Conservation (phyloP, 1,140 invertebrate genomes). For the Varroa destructor region DNA sequence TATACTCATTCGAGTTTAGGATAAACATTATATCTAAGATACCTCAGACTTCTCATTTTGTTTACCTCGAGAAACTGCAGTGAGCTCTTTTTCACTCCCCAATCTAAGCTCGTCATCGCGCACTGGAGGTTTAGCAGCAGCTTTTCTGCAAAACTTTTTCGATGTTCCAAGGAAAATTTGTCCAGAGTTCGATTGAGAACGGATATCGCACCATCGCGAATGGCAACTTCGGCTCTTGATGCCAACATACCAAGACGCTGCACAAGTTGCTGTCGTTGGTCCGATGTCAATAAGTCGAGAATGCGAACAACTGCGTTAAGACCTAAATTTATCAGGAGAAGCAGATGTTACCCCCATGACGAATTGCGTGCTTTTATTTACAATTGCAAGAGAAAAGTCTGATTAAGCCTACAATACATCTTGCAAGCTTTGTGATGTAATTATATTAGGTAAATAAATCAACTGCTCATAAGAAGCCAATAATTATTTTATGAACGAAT, state of each 20-base stretch:
- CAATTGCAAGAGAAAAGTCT: no score
- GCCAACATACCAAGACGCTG: conserved; percentile 5
- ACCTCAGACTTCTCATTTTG: no score
- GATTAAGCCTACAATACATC: no score
- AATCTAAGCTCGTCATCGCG: conserved; percentile 1
- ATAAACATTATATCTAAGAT: no score
- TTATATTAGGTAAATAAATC: no score
- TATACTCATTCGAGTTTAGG: no score
- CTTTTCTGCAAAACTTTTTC: neutral
- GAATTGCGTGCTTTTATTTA: no score
- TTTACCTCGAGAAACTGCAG: neutral
- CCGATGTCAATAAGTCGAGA: neutral
- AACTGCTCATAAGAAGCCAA: no score
- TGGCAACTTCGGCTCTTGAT: neutral
- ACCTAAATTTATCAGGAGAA: neutral
- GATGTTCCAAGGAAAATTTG: neutral
- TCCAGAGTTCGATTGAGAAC: conserved; percentile 1
- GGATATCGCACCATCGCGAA: neutral
- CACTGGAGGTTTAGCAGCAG: conserved; percentile 12
- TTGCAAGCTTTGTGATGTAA: no score
- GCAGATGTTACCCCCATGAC: no score
- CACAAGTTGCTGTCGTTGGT: neutral
- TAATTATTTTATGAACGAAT: no score
- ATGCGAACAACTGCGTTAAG: conserved; percentile 5
- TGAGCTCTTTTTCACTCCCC: neutral